Evolutionary conservation across 1,140 invertebrate genomes (phyloP), one percentile per base, ranked within the genome.

Genomic region (Sitobion miscanthi): DNA sequence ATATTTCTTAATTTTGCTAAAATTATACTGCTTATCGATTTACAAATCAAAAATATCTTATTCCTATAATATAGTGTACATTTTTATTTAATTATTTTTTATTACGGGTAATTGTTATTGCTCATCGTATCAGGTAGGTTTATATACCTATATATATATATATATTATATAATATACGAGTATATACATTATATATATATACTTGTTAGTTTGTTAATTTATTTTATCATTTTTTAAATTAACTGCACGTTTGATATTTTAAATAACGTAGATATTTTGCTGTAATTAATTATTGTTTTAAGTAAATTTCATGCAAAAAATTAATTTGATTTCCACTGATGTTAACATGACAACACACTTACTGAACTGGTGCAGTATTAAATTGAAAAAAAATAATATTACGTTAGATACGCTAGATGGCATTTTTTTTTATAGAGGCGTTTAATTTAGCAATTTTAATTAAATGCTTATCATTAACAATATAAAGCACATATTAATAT

Each of bases 391-490:
- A 14, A 52, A 11, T 49, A 69, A 30, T 62, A 47, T 91, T 42
- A 42, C 52, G 9, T 91, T 47, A 91, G 23, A 47, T 77, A n/a
- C 9, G 25, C 8, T 57, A 47, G 11, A 45, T 38, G 6, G 14
- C 14, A 20, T 52, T 52, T 91, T 52, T 52, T 90, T 91, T n/a
- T 47, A 6, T 45, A 35, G 47, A 0, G 20, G 17, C 30, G 38
- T 91, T 91, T 49, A 82, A 82, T 82, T 91, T 91, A 21, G 2
- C 11, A 69, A 49, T 91, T 69, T 49, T 35, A 69, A 91, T 91
- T 23, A 91, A 30, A 35, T 62, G n/a, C 0, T 54, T 9, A 38
- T 45, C 21, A 90, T 90, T 90, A 88, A 91, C 35, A 35, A 77
- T 11, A 77, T 11, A 69, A 25, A 25, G 30, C 54, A 57, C 54